phyloP scores from a whole-genome alignment of 1,140 invertebrate genomes.

The Calosoma granatense region DNA sequence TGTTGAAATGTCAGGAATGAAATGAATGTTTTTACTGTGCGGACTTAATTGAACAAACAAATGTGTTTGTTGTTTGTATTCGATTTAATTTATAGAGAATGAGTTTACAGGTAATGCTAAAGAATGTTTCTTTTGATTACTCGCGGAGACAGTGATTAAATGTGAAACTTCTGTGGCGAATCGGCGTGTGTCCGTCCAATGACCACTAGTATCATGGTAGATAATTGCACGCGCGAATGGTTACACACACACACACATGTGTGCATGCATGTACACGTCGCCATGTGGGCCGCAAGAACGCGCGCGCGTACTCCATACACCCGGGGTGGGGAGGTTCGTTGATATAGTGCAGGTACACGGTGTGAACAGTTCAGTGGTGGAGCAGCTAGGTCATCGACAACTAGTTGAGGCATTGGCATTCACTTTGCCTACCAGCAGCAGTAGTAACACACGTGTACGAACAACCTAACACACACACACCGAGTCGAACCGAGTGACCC shows the following conservation, averaged over 20 bases:
- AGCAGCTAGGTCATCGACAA: neutral
- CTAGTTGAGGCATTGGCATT: slow-evolving; percentile 5
- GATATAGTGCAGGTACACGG: neutral
- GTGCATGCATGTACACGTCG: neutral
- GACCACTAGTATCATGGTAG: neutral
- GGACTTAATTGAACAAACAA: too few relatives aligned
- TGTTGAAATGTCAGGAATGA: too few relatives aligned
- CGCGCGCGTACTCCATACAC: neutral
- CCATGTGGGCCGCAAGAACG: neutral
- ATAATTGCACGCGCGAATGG: neutral
- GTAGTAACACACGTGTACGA: slow-evolving; percentile 1
- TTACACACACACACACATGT: neutral
- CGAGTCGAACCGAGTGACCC: neutral
- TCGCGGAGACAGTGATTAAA: too few relatives aligned
- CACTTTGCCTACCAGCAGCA: neutral
- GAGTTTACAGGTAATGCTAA: too few relatives aligned
- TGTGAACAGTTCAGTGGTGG: neutral
- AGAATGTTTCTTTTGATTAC: too few relatives aligned
- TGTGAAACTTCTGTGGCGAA: too few relatives aligned
- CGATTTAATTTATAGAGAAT: too few relatives aligned
- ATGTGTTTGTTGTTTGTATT: too few relatives aligned
- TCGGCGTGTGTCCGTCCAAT: neutral
- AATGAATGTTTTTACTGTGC: too few relatives aligned
- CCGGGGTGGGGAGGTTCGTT: neutral
- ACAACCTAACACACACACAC: too few relatives aligned